phyloP scores from a whole-genome alignment of 2,113 vertebrate species.

The Phoxinus phoxinus region DNA sequence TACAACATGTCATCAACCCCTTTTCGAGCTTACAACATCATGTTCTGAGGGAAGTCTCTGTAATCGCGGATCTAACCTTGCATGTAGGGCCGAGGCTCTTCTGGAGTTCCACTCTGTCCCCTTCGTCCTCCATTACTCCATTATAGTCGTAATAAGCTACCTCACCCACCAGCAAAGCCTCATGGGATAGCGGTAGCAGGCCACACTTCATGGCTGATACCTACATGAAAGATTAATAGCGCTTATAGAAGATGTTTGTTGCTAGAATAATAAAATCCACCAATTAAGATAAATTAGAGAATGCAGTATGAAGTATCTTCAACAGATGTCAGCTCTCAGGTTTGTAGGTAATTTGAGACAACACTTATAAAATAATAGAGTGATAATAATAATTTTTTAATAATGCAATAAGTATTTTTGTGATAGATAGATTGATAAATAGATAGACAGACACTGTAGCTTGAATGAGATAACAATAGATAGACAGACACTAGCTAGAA shows the following conservation, averaged over 20 bases:
- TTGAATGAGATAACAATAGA: not conserved
- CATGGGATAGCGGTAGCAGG: slow-evolving; percentile 90
- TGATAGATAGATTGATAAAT: too few species aligned
- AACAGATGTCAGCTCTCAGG: not conserved
- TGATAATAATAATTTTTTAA: not conserved
- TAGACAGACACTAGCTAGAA: not conserved
- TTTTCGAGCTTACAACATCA: not conserved
- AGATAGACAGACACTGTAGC: too few species aligned
- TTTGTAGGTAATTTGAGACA: not conserved
- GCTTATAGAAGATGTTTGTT: not conserved
- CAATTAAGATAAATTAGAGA: not conserved
- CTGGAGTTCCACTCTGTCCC: slow-evolving; percentile 90
- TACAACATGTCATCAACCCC: not conserved
- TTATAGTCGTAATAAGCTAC: slow-evolving; percentile 91
- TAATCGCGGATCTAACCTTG: slow-evolving; percentile 79
- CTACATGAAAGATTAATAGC: slow-evolving; percentile 66
- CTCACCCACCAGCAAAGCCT: slow-evolving; percentile 90
- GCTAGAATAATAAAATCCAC: not conserved
- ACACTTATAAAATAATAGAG: not conserved
- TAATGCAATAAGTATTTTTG: not conserved
- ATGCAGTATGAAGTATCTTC: not conserved
- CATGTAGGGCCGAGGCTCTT: slow-evolving; percentile 95
- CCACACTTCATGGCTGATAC: slow-evolving; percentile 95
- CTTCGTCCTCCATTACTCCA: slow-evolving; percentile 89
- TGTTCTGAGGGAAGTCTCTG: not conserved